Conservation (phyloP, 2,113 vertebrate genomes). For the Tachuris rubrigastra region DNA sequence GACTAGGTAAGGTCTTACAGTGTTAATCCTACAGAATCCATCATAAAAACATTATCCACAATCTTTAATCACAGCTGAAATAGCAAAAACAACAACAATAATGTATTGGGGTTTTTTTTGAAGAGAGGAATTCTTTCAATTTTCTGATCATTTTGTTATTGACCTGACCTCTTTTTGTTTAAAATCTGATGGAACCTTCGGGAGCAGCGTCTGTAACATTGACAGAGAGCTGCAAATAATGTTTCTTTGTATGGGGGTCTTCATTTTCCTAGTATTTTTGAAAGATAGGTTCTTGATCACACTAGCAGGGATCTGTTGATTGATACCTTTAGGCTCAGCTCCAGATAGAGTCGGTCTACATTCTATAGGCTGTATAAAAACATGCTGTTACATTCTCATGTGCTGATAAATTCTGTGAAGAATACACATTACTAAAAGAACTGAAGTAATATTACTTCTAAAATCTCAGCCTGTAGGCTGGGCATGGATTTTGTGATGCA, state of each 20-base stretch:
- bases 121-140: constrained; percentile 9
- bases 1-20: background rate
- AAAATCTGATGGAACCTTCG: constrained; percentile 36
- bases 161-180: constrained; percentile 56
- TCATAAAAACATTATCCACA: background rate
- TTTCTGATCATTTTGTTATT: constrained; percentile 56
- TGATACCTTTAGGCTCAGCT: constrained; percentile 52
- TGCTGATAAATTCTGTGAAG: constrained; percentile 7
- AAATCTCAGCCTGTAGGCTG: background rate
- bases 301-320: constrained; percentile 59
- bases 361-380: background rate
- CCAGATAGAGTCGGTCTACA: constrained; percentile 17
- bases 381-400: background rate
- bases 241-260: background rate
- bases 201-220: constrained; percentile 35
- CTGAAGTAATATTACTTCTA: background rate
- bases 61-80: background rate
- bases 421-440: background rate
- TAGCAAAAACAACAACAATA: background rate
- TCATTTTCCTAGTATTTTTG: constrained; percentile 31
- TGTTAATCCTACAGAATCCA: background rate
- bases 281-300: constrained; percentile 50
- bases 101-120: background rate
- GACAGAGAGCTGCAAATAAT: constrained; percentile 37
- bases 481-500: background rate